phyloP scores from a whole-genome alignment of 2,888 invertebrate species.

The Silvanus unidentatus region DNA sequence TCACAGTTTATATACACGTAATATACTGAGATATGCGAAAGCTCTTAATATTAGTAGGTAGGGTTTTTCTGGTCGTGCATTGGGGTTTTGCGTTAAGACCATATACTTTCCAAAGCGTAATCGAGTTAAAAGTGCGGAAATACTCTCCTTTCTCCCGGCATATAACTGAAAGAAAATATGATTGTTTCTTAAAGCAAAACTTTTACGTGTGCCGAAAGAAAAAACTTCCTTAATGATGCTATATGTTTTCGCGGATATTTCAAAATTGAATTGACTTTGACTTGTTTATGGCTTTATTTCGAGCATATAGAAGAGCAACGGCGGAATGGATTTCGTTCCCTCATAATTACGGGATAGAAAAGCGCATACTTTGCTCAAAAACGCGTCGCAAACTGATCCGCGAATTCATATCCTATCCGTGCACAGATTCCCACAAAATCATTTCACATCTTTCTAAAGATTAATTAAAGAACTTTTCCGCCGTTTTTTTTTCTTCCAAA shows the following conservation, averaged over 20 bases:
- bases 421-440: background rate
- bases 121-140: slow-evolving; percentile 6
- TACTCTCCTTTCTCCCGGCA: background rate
- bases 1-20: too few relatives aligned
- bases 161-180: slow-evolving; percentile 15
- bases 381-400: too few relatives aligned
- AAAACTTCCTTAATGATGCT: slow-evolving; percentile 26
- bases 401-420: background rate
- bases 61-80: too few relatives aligned
- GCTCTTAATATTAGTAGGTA: too few relatives aligned
- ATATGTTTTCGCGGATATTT: slow-evolving; percentile 23
- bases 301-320: too few relatives aligned
- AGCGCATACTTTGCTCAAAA: too few relatives aligned
- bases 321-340: too few relatives aligned
- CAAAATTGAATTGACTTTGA: slow-evolving; percentile 21
- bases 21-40: too few relatives aligned
- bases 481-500: too few relatives aligned
- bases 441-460: background rate
- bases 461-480: background rate
- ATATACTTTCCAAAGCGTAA: slow-evolving; percentile 1
- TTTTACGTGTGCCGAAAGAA: slow-evolving; percentile 9
- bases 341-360: too few relatives aligned
- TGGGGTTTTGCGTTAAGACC: too few relatives aligned
- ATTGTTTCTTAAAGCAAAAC: slow-evolving; percentile 22
- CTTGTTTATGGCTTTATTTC: slow-evolving; percentile 1